Evolutionary conservation across 2,888 invertebrate species (phyloP), one percentile per base, ranked within the genome.

Genomic region (Protophormia terraenovae): DNA sequence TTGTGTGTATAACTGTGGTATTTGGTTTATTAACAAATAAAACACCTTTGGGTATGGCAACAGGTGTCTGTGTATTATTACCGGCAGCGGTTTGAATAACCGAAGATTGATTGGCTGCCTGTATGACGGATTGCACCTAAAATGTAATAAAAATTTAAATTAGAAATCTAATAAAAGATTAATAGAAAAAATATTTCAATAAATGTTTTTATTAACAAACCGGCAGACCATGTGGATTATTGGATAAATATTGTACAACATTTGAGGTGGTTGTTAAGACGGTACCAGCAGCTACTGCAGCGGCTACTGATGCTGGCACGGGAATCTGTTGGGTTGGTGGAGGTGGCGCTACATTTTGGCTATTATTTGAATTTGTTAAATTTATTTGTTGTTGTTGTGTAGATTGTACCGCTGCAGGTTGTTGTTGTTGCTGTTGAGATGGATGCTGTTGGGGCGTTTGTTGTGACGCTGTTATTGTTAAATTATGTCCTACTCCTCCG

Each of bases 81-180:
- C 97, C 95, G 88, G 97, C 97, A 87, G 97, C 97, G 86, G 97
- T 97, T 94, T 98, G 98, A 93, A 98, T 98, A 73, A 98, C 98
- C 88, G 98, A 98, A 92, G 98, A 98, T 92, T 98, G 98, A 93
- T 97, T 98, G 85, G 97, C 96, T 87, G 97, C 96, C 94, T 98
- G 98, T 93, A 98, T 98, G 87, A 98, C 98, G 89, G 98, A 97
- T 93, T 98, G 98, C 55, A 86, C 87, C 86, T 87, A 50, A 69
- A 84, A 72, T 7, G 10, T 16, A 76, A 55, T 5, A 22, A 29
- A 60, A 27, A 29, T 27, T 5, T 22, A 62, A 55, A 0, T 58
- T 24, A 16, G 45, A 14, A 73, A 3, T 38, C 8, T 24, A 32
- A 10, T 67, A 73, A 50, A 64, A 79, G 6, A 3, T 5, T 32